Conservation (phyloP, 1,140 invertebrate species). For the Drosophila orena region DNA sequence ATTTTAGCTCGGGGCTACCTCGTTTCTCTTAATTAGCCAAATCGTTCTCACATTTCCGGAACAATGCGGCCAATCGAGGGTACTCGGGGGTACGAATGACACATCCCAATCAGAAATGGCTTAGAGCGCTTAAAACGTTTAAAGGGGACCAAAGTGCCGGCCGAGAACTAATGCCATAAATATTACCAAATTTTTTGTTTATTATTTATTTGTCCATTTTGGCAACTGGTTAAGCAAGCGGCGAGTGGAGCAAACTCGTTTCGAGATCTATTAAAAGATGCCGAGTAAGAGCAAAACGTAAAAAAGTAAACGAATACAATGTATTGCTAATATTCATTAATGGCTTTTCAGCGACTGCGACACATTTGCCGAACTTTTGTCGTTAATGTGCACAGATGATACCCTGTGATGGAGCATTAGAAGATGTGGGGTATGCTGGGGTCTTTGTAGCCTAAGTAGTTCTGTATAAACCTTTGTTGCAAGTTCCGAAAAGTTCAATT, state of each 20-base stretch:
- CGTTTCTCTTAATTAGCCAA: slow-evolving; percentile 56
- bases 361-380: slow-evolving; percentile 35
- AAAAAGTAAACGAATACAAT: slow-evolving; percentile 36
- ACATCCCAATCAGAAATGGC: slow-evolving; percentile 25
- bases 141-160: slow-evolving; percentile 1
- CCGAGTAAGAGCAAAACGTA: slow-evolving; percentile 27
- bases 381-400: slow-evolving; percentile 19
- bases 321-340: slow-evolving; percentile 72
- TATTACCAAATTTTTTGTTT: slow-evolving; percentile 32
- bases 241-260: slow-evolving; percentile 36
- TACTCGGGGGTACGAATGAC: slow-evolving; percentile 1
- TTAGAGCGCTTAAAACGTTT: neutral
- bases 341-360: slow-evolving; percentile 51
- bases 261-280: slow-evolving; percentile 42
- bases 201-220: slow-evolving; percentile 41
- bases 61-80: neutral
- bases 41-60: slow-evolving; percentile 47
- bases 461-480: no score
- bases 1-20: slow-evolving; percentile 8
- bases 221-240: slow-evolving; percentile 59
- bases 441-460: no score
- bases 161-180: slow-evolving; percentile 49
- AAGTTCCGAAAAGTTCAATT: no score
- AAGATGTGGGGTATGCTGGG: no score
- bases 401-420: slow-evolving; percentile 2